Percentiles rank a stretch among this genome's conserved stretches.
Conservation (phyloP, 64 coral and sea anemone species). For the Stichodactyla mertensii region DNA sequence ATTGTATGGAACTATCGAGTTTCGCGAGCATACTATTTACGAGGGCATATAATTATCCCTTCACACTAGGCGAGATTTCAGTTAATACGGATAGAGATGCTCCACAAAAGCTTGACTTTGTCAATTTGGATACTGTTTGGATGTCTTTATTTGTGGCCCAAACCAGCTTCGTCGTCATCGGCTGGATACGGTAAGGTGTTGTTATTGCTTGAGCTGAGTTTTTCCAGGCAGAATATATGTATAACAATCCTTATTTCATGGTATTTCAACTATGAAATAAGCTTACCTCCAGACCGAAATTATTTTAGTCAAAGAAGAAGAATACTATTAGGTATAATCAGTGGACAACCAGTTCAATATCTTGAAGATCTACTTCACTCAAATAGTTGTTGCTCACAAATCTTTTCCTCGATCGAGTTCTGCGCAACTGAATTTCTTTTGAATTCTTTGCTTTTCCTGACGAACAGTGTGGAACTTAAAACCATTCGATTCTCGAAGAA, state of each 20-base stretch:
- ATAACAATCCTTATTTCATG: background rate
- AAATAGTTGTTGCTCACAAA: no score
- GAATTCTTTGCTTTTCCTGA: no score
- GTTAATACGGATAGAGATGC: background rate
- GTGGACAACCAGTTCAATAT: no score
- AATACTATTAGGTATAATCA: background rate
- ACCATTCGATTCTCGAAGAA: background rate
- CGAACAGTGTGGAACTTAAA: background rate
- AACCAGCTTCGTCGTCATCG: background rate
- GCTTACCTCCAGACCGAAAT: background rate
- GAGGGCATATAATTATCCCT: no score
- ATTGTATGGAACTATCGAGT: no score
- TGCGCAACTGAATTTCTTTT: no score
- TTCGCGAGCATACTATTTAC: no score
- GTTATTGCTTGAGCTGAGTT: background rate
- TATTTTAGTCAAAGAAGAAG: background rate
- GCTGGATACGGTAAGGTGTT: background rate
- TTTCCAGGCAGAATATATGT: background rate
- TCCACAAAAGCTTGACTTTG: background rate
- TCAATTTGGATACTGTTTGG: background rate
- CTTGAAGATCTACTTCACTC: no score
- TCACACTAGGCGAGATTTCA: no score
- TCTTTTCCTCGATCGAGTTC: no score
- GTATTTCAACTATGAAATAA: background rate
- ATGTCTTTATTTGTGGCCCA: background rate